Conservation (phyloP, 1,140 invertebrate species). For the Euwallacea similis region DNA sequence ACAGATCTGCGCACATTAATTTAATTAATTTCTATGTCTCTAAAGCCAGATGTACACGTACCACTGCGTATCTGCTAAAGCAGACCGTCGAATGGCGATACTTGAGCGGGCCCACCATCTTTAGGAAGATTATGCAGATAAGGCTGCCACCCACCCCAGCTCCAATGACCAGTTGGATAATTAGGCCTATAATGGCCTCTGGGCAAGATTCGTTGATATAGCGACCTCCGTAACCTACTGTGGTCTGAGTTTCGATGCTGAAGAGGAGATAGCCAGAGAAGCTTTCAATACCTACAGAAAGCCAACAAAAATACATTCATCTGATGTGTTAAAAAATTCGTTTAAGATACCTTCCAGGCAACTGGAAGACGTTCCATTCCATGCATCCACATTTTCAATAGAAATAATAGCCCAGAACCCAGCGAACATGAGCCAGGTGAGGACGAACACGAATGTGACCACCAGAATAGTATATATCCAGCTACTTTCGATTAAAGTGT, state of each 20-base stretch:
- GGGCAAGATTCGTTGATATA: constrained; percentile 84
- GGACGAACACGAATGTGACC: constrained; percentile 49
- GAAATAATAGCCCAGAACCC: constrained; percentile 47
- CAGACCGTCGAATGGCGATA: constrained; percentile 56
- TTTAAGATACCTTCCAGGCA: constrained; percentile 36
- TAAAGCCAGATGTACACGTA: constrained; percentile 47
- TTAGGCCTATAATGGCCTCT: constrained; percentile 75
- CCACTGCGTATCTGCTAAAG: constrained; percentile 64
- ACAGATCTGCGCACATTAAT: constrained; percentile 55
- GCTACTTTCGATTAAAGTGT: constrained; percentile 63
- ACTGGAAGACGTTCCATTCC: constrained; percentile 34
- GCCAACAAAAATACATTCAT: not conserved
- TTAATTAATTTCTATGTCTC: not conserved
- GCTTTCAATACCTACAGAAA: constrained; percentile 30
- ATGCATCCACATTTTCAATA: constrained; percentile 42
- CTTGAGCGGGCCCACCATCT: constrained; percentile 60
- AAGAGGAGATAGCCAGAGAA: constrained; percentile 61
- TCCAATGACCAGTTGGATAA: constrained; percentile 61
- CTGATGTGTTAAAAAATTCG: not conserved
- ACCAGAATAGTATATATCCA: constrained; percentile 63
- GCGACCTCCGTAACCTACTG: constrained; percentile 72
- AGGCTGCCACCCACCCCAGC: constrained; percentile 61
- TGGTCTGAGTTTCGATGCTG: constrained; percentile 63
- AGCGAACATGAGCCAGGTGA: constrained; percentile 48
- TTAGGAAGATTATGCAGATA: constrained; percentile 63